Evolutionary conservation across 2,888 invertebrate species (phyloP), one percentile per base, ranked within the genome.

Genomic region (Apotomis turbidana): DNA sequence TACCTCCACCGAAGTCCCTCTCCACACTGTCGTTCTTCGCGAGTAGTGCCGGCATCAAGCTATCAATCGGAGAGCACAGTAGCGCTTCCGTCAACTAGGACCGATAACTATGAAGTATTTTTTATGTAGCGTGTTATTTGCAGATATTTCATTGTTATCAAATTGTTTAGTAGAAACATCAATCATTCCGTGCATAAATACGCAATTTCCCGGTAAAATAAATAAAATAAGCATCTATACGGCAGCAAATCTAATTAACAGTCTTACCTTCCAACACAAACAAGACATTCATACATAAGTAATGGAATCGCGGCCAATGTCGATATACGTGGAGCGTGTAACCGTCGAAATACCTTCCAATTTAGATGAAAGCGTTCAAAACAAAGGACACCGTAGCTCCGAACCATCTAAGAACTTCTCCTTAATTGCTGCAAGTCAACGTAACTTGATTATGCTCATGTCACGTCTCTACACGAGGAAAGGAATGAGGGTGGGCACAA

Each of bases 401-500:
- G 73, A 77, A 76, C 57, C 76, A 73, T 76, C 75, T 77, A 78
- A 76, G 79, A 77, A 77, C 77, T 75, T 77, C 55, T 59, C 70
- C 74, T 79, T 79, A 81, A 80, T 77, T 79, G 78, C 77, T 76
- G 78, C 76, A 78, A 79, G 78, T 76, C 77, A 74, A 78, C 77
- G 76, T 80, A 79, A 81, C 78, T 76, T 78, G 78, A 80, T 80
- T 79, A 81, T 77, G 78, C 68, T 75, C 76, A 74, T 74, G 77
- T 77, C 81, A 79, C 81, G 80, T 79, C 76, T 74, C 58, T 68
- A 41, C 67, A 55, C 51, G 67, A 36, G 67, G 12, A 57, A 44
- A 44, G 58, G 67, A 57, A 55, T 27, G 51, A 57, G 52, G 41
- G 68, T 68, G 44, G 13, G 0, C 6, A 12, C 8, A 44, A 59